Base-by-base conservation (phyloP, 1,140 invertebrate genomes). In the Trachymyrmex septentrionalis region DNA sequence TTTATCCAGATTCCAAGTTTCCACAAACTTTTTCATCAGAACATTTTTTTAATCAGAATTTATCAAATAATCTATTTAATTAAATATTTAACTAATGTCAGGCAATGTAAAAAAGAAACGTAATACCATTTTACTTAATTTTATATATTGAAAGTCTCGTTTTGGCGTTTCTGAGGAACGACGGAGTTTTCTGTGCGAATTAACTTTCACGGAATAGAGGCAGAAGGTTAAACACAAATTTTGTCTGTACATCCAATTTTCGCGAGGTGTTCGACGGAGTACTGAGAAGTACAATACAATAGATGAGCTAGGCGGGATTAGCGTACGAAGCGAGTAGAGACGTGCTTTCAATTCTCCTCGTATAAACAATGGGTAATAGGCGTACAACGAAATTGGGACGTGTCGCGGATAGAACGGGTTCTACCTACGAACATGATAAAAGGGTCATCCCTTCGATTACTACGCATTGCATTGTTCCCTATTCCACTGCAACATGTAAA, bases 331-430 rank as follows among this genome's bases (percentile, higher is more conserved):
- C 80, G 38, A 73, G 38, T 57, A n/a, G n/a, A 84, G 55, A 84
- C 80, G 80, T 63, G 80, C 69, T 84, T 75, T 84, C 69, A 67
- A 75, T 30, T 50, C 80, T 34, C 55, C 30, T 84, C 69, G 55
- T 75, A n/a, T 75, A 84, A 75, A 84, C 69, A 84, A 84, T 84
- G n/a, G 80, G 27, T 84, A 84, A 84, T 84, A 84, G 69, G 55
- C 24, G 67, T 55, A 50, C 55, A 48, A 73, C 24, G 53, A 84
- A 75, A 84, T 84, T 84, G 80, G 69, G 19, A 84, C 80, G 69
- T 75, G 55, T 72, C 55, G 19, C n/a, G 24, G 38, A 75, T 84
- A 75, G 55, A 84, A 71, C 78, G 38, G 44, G 12, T 71, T 14
- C 34, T n/a, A 55, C 16, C 38, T 75, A 5, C 63, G 48, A 21